Evolutionary conservation across 92 coral and sea anemone species (phyloP), one percentile per base, ranked within the genome.

Genomic region (Desmophyllum pertusum): DNA sequence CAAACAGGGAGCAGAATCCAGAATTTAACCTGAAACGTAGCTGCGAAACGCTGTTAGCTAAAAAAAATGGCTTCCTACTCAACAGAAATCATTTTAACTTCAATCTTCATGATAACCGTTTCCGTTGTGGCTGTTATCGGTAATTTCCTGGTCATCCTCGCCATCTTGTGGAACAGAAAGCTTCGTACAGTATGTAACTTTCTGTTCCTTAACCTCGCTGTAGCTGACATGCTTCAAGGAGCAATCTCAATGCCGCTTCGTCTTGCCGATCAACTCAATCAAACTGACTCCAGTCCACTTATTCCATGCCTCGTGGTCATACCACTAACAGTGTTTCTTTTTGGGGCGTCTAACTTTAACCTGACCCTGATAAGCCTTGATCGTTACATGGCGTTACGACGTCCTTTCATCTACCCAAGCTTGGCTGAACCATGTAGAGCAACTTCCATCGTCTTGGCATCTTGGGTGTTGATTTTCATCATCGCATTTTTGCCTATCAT

Each of bases 141-240:
- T 4, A 96, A 96, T 81, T 75, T 85, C 61, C 17, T 94, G 76
- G 92, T 96, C 30, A 88, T 96, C 72, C 61, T 95, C 5, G 98
- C 98, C 30, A 94, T 96, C 19, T 73, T 88, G 53, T 92, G 94
- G 91, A 92, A 96, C 85, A 92, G 85, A 79, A 86, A 91, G 31
- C 94, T 96, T 57, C 95, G 92, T 13, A 92, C 88, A 62, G 85
- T 95, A 31, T 91, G 95, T 8, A 96, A 96, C 80, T 88, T 92
- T 69, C 86, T 96, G 15, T 94, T 96, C 78, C 90, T 96, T 33
- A 96, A 96, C 73, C 87, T 96, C 5, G 98, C 98, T n/a, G 91
- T 96, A 21, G 95, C 98, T 8, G 98, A 96, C 76, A 90, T 94
- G 78, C 87, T 94, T 62, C 98, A 92, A 87, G 98, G 98, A 23